Evolutionary conservation across 2,888 invertebrate genomes (phyloP), one percentile per base, ranked within the genome.

Genomic region (Stenurella melanura): DNA sequence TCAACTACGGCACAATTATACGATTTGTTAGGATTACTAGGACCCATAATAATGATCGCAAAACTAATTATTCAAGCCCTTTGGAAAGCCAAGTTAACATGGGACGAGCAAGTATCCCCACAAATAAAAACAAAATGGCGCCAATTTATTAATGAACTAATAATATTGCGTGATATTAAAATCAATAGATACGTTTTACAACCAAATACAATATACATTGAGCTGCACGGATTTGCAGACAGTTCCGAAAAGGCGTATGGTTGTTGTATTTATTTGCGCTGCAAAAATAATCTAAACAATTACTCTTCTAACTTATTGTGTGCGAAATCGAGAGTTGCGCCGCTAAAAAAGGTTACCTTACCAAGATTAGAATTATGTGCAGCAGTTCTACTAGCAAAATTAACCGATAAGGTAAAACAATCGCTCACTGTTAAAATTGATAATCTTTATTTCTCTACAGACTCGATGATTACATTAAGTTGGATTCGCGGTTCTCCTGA

Each of bases 301-400:
- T 17, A 57, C 10, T 50, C 68, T 15, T 30, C 30, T 10, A 38
- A 38, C 15, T 42, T 42, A 12, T 42, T 42, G 15, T 58, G 67
- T 17, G 26, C 73, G 3, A 73, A 73, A 15, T 21, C 58, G 10
- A 30, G 67, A 9, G 67, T 73, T 12, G 57, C 73, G 0, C 73
- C 67, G 4, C 5, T 73, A 3, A 73, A 73, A 58, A 42, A 34
- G 7, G 12, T 58, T 15, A 34, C 73, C 3, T 9, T 73, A 5
- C 73, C 73, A 4, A 7, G 67, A 12, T n/a, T 73, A 2, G 73
- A 73, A 12, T 34, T 73, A 11, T 67, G 67, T 42, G 67, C 66
- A 15, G 66, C 73, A 1, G n/a, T 67, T 12, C n/a, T 73, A 11
- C 50, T 30, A 19, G 21, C 73, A 17, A 30, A 12, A 19, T 5